Base-by-base conservation (phyloP, 2,888 invertebrate genomes). In the Brachypalpus laphriformis region DNA sequence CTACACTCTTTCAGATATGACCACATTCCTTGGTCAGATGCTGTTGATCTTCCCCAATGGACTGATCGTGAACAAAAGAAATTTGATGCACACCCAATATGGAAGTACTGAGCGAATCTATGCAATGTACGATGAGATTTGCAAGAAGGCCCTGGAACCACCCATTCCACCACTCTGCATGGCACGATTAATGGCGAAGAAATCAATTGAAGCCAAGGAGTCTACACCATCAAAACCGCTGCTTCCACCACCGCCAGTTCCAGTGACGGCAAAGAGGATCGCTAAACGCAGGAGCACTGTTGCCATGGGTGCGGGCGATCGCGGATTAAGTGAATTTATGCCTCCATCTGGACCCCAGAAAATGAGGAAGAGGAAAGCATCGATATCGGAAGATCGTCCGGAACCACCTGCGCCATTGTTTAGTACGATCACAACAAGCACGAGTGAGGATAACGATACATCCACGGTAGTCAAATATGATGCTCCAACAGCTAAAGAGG, bases 11-110 rank as follows among this genome's bases (percentile, higher is more conserved):
- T 6, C 2, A 0, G 87, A 88, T 1, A 65, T 91, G 1, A 82
- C 72, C 8, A 87, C 87, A 28, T 91, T 87, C 66, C 87, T 90
- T 1, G 49, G 87, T 11, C 88, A 90, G 57, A 72, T 90, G 40
- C 81, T 89, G 20, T 61, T 90, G 16, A 88, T 91, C 31, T 91
- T 91, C 57, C 89, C 89, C 3, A 91, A 90, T 66, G 91, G 91
- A 0, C 80, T 91, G 1, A 87, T 90, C 6, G 76, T 91, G 0
- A 89, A 88, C 34, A 90, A 90, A 63, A 88, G 80, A 54, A 89
- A 90, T 63, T 78, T 91, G 16, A 65, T 81, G 0, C 72, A 86
- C 0, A 90, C 91, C 0, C 87, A 87, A 40, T 89, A 81, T 57
- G 82, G 85, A 0, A 72, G 87, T 3, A 72, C 76, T 14, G 89